phyloP scores from a whole-genome alignment of 2,888 invertebrate genomes.

The Arrhopalites spinosus region DNA sequence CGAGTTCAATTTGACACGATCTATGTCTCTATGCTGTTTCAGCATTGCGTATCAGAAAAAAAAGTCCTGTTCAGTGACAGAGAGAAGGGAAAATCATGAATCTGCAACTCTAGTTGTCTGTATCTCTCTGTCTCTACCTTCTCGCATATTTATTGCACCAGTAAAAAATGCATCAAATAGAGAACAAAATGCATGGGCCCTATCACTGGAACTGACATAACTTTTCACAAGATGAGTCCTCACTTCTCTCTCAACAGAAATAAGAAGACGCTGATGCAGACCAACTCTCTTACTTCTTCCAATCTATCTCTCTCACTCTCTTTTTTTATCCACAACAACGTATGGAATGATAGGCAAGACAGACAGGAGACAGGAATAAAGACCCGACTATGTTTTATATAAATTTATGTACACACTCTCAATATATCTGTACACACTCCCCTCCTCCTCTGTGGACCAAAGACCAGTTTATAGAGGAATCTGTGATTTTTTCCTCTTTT shows the following conservation, averaged over 20 bases:
- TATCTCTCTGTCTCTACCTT: constrained; percentile 18
- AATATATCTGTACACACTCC: too few relatives aligned
- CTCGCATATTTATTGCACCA: constrained; percentile 54
- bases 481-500: background rate
- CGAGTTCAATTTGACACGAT: constrained; percentile 51
- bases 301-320: background rate
- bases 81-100: constrained; percentile 45
- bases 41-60: constrained; percentile 46
- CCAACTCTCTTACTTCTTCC: constrained; percentile 10
- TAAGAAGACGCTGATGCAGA: constrained; percentile 39
- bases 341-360: background rate
- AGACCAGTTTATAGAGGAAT: too few relatives aligned
- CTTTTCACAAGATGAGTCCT: constrained; percentile 39
- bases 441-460: too few relatives aligned
- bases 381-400: too few relatives aligned
- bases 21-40: constrained; percentile 50
- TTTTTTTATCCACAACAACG: background rate
- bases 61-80: constrained; percentile 48
- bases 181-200: constrained; percentile 52
- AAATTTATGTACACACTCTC: background rate
- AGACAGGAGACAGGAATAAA: background rate
- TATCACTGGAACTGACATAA: constrained; percentile 50
- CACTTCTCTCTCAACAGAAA: background rate
- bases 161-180: constrained; percentile 56
- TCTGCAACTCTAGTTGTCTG: constrained; percentile 45